These are phyloP conservation scores for Tokudaia tokunoshimensis DNA, from an alignment of 2,797 vertebrate species.

Conservation along the genomic window DNA sequence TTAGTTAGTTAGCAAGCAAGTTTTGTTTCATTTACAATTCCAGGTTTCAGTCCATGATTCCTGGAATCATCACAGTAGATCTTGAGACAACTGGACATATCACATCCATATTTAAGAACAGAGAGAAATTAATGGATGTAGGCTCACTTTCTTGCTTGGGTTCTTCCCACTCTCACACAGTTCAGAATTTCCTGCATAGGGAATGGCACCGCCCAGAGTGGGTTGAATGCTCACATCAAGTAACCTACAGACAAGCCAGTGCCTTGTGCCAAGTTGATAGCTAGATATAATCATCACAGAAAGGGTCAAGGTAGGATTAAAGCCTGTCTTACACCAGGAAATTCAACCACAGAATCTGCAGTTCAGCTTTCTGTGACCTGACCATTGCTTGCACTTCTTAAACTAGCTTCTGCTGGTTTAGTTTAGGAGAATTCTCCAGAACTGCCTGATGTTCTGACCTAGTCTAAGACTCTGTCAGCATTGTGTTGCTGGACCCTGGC, in stretches of 20 bases:
- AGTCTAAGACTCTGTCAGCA: not conserved
- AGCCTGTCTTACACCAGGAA: not conserved
- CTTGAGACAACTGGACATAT: not conserved
- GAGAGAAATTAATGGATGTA: not conserved
- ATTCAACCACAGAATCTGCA: not conserved
- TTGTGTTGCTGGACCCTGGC: not conserved
- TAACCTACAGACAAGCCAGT: not conserved
- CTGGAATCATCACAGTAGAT: not conserved
- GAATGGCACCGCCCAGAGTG: not conserved
- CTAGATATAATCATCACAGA: not conserved
- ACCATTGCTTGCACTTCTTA: not conserved
- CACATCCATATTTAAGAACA: not conserved
- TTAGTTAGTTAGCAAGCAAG: not conserved
- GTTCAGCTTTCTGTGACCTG: not conserved
- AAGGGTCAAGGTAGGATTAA: not conserved
- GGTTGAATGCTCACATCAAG: not conserved
- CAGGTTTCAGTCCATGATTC: not conserved
- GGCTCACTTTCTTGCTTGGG: not conserved
- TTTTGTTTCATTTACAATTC: not conserved
- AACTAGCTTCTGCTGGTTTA: not conserved
- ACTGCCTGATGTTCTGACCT: not conserved
- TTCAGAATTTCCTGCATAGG: not conserved
- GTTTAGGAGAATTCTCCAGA: not conserved
- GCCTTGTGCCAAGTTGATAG: not conserved
- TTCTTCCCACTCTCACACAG: not conserved